Conservation (phyloP, 2,797 vertebrate genomes). For the Chromobotia macracanthus region DNA sequence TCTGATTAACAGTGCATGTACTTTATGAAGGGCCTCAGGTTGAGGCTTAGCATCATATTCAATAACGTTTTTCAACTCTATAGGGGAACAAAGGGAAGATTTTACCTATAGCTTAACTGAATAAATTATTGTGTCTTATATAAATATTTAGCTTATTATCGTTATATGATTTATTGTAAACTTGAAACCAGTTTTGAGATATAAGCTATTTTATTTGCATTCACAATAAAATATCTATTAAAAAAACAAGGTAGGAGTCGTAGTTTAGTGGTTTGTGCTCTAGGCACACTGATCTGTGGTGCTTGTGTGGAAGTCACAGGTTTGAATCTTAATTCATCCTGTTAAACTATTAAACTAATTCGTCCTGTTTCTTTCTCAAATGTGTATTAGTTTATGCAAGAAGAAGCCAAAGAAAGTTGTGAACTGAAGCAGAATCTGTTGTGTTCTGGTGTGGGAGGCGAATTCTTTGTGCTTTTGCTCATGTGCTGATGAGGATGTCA, state of each 20-base stretch:
- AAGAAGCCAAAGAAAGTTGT: not conserved
- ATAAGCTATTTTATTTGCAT: not conserved
- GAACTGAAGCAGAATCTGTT: not conserved
- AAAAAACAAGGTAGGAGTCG: too few relatives aligned
- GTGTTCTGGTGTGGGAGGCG: not conserved
- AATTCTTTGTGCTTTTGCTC: constrained; percentile 34
- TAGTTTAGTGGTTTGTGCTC: too few relatives aligned
- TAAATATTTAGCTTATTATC: not conserved
- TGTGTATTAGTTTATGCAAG: not conserved
- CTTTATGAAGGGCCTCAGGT: constrained; percentile 25
- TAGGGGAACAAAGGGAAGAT: not conserved
- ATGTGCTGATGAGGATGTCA: constrained; percentile 35
- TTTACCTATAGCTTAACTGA: not conserved
- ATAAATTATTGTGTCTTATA: not conserved
- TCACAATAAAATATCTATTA: not conserved
- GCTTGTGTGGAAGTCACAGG: not conserved
- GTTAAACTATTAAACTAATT: too few relatives aligned
- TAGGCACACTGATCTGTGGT: too few relatives aligned
- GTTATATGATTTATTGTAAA: not conserved
- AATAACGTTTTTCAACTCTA: not conserved
- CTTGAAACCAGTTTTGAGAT: not conserved
- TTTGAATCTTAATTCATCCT: not conserved
- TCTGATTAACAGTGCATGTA: constrained; percentile 29
- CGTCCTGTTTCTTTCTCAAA: too few relatives aligned
- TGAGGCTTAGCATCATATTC: constrained; percentile 5